Percentiles rank a stretch among this genome's conserved stretches.
Conservation (phyloP, 2,888 invertebrate genomes). For the Hymenopus coronatus region DNA sequence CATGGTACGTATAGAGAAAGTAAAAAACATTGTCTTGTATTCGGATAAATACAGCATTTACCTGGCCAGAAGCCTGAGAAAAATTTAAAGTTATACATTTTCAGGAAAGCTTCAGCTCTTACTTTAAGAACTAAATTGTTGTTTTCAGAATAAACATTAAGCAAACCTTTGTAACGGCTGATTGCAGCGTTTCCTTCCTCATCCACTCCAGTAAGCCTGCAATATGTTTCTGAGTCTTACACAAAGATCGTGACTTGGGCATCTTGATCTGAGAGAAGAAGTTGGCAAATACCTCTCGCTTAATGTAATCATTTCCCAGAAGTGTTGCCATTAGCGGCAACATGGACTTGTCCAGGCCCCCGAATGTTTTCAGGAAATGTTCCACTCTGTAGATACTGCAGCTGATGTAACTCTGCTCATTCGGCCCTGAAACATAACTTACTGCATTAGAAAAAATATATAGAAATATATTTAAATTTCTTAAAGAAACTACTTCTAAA, state of each 20-base stretch:
- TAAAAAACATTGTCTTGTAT: no score
- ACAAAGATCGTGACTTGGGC: constrained; percentile 53
- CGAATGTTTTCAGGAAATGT: constrained; percentile 63
- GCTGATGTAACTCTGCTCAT: constrained; percentile 46
- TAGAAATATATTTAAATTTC: no score
- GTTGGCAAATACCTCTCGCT: constrained; percentile 61
- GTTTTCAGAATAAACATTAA: not conserved
- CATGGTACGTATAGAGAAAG: no score
- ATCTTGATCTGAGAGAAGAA: constrained; percentile 67
- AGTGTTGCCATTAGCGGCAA: constrained; percentile 79
- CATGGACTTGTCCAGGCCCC: constrained; percentile 62
- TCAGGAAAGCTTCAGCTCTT: no score
- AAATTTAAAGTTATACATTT: no score
- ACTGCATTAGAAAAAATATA: no score
- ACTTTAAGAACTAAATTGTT: not conserved
- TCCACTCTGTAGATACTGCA: constrained; percentile 74
- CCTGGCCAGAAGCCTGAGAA: no score
- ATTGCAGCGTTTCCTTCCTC: constrained; percentile 64
- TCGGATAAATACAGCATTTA: no score
- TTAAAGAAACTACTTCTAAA: no score
- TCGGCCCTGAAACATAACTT: constrained; percentile 36
- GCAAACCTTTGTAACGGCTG: constrained; percentile 63
- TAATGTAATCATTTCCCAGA: constrained; percentile 87
- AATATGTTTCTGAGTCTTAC: constrained; percentile 67
- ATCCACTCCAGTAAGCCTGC: constrained; percentile 73